Conservation (phyloP, 2,113 vertebrate species). For the Peromyscus polionotus region DNA sequence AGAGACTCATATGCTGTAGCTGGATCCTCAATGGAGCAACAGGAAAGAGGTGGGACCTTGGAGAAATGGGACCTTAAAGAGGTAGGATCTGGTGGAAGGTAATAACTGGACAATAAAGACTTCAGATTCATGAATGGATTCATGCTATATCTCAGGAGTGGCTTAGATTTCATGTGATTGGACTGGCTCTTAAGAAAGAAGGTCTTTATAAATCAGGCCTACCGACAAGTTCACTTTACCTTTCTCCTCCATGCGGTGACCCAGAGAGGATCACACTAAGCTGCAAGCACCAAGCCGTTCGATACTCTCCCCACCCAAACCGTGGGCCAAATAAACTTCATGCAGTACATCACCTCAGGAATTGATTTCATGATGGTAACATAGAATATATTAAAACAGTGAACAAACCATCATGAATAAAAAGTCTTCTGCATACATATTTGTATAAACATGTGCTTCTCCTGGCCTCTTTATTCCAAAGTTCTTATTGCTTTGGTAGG, state of each 20-base stretch:
- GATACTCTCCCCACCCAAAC: background rate
- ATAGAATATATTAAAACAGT: background rate
- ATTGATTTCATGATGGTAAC: background rate
- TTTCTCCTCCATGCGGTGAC: background rate
- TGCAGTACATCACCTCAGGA: background rate
- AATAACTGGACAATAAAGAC: background rate
- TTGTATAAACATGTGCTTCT: background rate
- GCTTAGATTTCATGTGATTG: background rate
- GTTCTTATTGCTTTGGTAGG: background rate
- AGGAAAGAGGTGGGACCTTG: background rate
- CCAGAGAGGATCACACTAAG: background rate
- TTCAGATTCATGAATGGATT: background rate
- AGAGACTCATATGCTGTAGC: background rate
- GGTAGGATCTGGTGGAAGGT: background rate
- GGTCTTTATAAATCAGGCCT: background rate
- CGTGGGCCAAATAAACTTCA: background rate
- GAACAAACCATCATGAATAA: background rate
- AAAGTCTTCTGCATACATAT: background rate
- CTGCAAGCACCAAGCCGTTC: background rate
- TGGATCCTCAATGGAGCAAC: background rate
- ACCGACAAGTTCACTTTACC: background rate
- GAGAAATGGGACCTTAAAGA: background rate
- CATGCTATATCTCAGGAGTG: background rate
- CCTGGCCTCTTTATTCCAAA: background rate
- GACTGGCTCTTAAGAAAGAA: background rate